Conservation (phyloP, 2,888 invertebrate species). For the Acleris literana region DNA sequence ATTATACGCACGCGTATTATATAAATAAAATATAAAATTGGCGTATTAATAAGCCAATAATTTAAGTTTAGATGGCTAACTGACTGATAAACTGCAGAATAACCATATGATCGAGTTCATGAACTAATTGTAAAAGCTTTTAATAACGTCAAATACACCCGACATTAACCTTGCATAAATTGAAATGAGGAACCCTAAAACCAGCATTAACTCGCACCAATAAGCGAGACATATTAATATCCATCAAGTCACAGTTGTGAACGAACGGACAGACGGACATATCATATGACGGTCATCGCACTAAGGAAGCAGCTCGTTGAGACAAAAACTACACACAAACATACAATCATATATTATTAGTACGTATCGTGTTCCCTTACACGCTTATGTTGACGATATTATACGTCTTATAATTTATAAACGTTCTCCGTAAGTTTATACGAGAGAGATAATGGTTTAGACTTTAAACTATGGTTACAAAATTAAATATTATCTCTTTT, state of each 20-base stretch:
- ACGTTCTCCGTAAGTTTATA: not conserved
- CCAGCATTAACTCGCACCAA: slow-evolving; percentile 5
- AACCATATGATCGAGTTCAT: no score
- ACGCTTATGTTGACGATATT: not conserved
- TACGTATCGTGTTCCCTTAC: not conserved
- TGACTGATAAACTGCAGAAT: no score
- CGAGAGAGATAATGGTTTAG: no score
- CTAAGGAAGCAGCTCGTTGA: slow-evolving; percentile 35
- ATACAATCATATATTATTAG: not conserved
- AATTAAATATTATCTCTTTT: no score
- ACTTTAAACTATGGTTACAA: no score
- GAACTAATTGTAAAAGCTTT: no score
- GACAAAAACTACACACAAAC: slow-evolving; percentile 18
- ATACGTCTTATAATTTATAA: not conserved
- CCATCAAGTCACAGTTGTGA: slow-evolving; percentile 17
- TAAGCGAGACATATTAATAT: slow-evolving; percentile 31
- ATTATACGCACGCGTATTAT: no score
- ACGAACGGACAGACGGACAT: slow-evolving; percentile 22
- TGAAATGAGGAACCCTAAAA: slow-evolving; percentile 20
- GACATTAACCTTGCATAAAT: not conserved
- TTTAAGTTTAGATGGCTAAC: no score
- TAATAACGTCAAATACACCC: no score
- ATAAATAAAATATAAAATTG: no score
- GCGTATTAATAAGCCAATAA: no score
- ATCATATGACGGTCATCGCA: slow-evolving; percentile 39